Evolutionary conservation across 2,113 vertebrate species (phyloP).

Genomic region (Trogon surrucura): DNA sequence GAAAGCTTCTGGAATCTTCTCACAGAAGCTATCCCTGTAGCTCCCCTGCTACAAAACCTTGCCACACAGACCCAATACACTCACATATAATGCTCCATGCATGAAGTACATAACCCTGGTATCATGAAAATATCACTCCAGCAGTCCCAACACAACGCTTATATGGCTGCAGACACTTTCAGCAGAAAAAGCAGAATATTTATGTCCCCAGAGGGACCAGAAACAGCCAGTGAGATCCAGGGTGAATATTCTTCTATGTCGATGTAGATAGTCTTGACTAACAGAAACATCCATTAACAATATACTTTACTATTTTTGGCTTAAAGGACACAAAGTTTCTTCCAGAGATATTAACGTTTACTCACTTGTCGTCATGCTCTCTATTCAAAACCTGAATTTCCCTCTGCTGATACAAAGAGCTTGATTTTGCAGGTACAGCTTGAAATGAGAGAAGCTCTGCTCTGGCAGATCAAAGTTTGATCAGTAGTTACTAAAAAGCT

Average conservation of each 20-base stretch:
- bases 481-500: neutral
- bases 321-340: neutral
- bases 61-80: neutral
- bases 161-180: neutral
- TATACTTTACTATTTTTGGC: neutral
- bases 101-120: neutral
- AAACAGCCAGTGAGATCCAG: neutral
- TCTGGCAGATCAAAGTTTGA: neutral
- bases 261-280: neutral
- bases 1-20: neutral
- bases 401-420: neutral
- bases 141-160: neutral
- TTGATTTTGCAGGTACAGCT: neutral
- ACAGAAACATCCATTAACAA: neutral
- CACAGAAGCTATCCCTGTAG: neutral
- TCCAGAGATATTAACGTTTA: neutral
- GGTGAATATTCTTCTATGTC: neutral
- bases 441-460: neutral
- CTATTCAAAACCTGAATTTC: neutral
- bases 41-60: neutral
- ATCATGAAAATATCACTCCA: neutral
- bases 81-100: rapidly evolving
- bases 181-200: neutral
- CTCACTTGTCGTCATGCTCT: neutral
- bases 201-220: neutral